A percentile compares a stretch with the other conserved stretches of the same genome.
Evolutionary conservation across 2,113 vertebrate species (phyloP).

Genomic region (Percopsis transmontana): DNA sequence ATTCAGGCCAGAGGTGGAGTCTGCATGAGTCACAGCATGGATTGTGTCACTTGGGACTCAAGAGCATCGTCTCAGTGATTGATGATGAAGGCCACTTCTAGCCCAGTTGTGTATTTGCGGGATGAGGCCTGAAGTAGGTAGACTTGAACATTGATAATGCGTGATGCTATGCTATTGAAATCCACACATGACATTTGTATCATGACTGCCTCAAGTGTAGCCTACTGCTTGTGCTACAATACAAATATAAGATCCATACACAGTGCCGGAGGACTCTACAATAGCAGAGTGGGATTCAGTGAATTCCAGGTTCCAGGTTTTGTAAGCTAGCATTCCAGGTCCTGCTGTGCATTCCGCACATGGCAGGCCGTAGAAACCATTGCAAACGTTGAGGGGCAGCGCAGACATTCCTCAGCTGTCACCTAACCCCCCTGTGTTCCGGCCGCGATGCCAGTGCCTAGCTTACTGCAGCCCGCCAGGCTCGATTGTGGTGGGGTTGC

Average conservation of each 20-base stretch:
- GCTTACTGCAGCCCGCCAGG: constrained; percentile 56
- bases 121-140: not conserved
- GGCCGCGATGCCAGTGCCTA: constrained; percentile 45
- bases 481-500: constrained; percentile 52
- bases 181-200: no score
- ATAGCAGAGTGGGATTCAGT: no score
- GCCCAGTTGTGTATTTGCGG: not conserved
- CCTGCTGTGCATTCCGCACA: constrained; percentile 83
- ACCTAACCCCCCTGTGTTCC: constrained; percentile 68
- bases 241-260: no score
- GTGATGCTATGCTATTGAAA: not conserved
- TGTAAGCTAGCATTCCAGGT: constrained; percentile 27
- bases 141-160: not conserved
- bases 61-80: constrained; percentile 18
- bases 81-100: not conserved
- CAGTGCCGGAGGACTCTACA: no score
- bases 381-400: constrained; percentile 71
- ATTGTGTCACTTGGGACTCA: constrained; percentile 18
- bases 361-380: constrained; percentile 85
- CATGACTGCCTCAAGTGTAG: no score
- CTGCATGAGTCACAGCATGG: constrained; percentile 22
- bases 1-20: constrained; percentile 42
- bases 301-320: constrained; percentile 77
- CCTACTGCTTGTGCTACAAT: no score
- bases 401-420: constrained; percentile 89